Evolutionary conservation across 2,888 invertebrate species (phyloP).

Genomic region (Cylindroiulus punctatus): DNA sequence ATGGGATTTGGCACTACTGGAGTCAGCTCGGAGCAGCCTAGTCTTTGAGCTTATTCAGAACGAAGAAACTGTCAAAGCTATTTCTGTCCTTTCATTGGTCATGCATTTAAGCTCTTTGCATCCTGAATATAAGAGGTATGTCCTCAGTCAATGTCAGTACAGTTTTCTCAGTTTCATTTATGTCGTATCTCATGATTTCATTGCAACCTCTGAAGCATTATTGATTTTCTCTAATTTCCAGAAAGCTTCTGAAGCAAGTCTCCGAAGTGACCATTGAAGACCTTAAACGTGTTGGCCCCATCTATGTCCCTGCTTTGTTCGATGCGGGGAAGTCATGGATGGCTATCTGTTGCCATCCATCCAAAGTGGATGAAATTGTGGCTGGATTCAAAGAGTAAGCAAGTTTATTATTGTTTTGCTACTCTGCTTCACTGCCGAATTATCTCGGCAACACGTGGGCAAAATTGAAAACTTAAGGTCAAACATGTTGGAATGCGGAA

Average conservation of each 20-base stretch:
- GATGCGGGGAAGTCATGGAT: conserved; percentile 72
- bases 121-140: conserved; percentile 75
- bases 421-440: no score
- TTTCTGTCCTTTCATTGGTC: conserved; percentile 77
- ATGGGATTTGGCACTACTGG: conserved; percentile 80
- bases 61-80: conserved; percentile 80
- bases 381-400: conserved; percentile 75
- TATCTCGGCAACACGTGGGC: no score
- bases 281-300: conserved; percentile 75
- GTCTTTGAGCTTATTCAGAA: conserved; percentile 85
- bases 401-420: neutral
- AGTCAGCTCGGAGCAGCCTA: conserved; percentile 85
- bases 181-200: no score
- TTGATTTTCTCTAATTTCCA: conserved; percentile 63
- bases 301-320: conserved; percentile 78
- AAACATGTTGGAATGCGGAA: conserved; percentile 25
- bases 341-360: conserved; percentile 81
- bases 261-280: conserved; percentile 74
- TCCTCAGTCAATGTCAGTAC: no score
- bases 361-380: conserved; percentile 76
- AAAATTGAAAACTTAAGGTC: no score
- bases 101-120: conserved; percentile 77
- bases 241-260: conserved; percentile 74
- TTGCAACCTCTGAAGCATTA: no score
- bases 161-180: no score